Percentiles rank a stretch among this genome's conserved stretches.
Evolutionary conservation across 2,888 invertebrate genomes (phyloP).

Genomic region (Caradrina kadenii): DNA sequence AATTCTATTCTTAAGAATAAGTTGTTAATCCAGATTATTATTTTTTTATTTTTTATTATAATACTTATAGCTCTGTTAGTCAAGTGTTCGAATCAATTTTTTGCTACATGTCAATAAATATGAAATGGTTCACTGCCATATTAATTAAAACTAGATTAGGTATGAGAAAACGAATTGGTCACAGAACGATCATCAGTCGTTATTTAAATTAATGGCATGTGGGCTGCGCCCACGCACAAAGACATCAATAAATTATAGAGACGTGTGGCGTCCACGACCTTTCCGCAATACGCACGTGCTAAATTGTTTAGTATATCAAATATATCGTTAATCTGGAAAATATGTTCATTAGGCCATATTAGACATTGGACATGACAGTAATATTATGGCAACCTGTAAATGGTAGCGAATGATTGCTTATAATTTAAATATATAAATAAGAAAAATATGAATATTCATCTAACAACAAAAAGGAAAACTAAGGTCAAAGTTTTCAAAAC

Average conservation of each 20-base stretch:
- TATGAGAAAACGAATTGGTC: slow-evolving; percentile 70
- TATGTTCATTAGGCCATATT: slow-evolving; percentile 44
- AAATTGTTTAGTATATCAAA: slow-evolving; percentile 53
- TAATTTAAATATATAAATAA: slow-evolving; percentile 38
- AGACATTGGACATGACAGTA: slow-evolving; percentile 29
- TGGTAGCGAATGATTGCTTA: slow-evolving; percentile 23
- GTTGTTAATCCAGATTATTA: slow-evolving; percentile 17
- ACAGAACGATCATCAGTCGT: slow-evolving; percentile 65
- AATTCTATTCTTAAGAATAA: background rate
- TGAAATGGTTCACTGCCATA: slow-evolving; percentile 55
- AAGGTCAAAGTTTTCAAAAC: slow-evolving; percentile 43
- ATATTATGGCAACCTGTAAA: slow-evolving; percentile 32
- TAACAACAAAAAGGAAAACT: slow-evolving; percentile 38
- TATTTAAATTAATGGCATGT: slow-evolving; percentile 71
- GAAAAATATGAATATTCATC: slow-evolving; percentile 43
- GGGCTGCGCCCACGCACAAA: slow-evolving; percentile 79
- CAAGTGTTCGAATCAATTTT: slow-evolving; percentile 18
- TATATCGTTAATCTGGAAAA: slow-evolving; percentile 48
- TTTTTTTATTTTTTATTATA: slow-evolving; percentile 17
- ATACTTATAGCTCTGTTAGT: slow-evolving; percentile 4
- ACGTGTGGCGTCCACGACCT: slow-evolving; percentile 71
- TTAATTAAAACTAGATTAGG: slow-evolving; percentile 63
- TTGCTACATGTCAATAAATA: slow-evolving; percentile 53
- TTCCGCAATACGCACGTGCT: slow-evolving; percentile 58
- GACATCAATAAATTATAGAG: slow-evolving; percentile 74